phyloP scores from a whole-genome alignment of 1,140 invertebrate species.

The Xylocopa sonorina region DNA sequence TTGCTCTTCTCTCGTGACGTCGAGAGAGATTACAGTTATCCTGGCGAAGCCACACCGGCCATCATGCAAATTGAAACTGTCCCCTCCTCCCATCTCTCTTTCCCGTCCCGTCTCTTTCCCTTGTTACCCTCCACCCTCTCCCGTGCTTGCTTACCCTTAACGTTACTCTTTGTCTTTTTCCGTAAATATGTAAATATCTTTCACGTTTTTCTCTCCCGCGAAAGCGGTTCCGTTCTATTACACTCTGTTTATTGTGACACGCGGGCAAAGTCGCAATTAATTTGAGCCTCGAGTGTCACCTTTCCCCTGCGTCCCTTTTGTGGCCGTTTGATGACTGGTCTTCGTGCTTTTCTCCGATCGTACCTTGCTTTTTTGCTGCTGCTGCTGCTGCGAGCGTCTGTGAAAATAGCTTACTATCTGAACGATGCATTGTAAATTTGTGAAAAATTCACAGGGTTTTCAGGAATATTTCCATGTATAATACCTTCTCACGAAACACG shows the following conservation, averaged over 20 bases:
- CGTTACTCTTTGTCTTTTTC: neutral
- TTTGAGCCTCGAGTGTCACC: constrained; percentile 36
- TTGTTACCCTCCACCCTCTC: neutral
- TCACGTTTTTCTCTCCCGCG: constrained; percentile 5
- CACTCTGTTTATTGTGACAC: constrained; percentile 25
- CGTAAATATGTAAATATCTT: constrained; percentile 52
- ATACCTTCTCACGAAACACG: too few species aligned
- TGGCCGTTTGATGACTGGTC: neutral
- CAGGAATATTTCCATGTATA: too few species aligned
- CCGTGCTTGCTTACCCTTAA: neutral
- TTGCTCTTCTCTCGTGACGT: constrained; percentile 64
- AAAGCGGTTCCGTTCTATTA: neutral
- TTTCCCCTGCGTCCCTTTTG: constrained; percentile 10
- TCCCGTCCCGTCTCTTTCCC: neutral
- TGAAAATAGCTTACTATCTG: too few species aligned
- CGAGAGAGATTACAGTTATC: constrained; percentile 63
- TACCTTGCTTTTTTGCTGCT: too few species aligned
- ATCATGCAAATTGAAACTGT: constrained; percentile 64
- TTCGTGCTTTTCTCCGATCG: neutral
- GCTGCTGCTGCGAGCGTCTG: too few species aligned
- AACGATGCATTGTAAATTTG: too few species aligned
- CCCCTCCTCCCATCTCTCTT: neutral
- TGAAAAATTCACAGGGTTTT: too few species aligned
- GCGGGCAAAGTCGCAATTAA: constrained; percentile 31
- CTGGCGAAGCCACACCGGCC: constrained; percentile 50